phyloP scores from a whole-genome alignment of 2,888 invertebrate species.

The Elysia crispata region DNA sequence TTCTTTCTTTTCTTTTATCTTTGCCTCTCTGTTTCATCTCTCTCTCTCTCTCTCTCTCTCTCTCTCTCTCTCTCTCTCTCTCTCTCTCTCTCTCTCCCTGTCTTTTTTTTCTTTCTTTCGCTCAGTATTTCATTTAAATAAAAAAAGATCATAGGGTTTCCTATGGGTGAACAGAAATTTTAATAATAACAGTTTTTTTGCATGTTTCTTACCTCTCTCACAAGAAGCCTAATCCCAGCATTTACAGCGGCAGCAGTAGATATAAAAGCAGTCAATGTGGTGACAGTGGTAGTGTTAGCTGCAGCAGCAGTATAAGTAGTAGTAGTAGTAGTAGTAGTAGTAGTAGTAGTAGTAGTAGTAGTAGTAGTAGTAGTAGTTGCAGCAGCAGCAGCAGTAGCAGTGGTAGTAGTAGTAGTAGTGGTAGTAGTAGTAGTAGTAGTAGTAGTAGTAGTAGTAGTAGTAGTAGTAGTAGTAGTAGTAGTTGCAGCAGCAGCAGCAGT shows the following conservation, averaged over 20 bases:
- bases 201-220: no score
- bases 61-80: not conserved
- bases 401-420: slow-evolving; percentile 44
- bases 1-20: no score
- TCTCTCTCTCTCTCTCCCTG: not conserved
- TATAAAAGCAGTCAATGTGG: no score
- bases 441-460: slow-evolving; percentile 48
- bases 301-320: no score
- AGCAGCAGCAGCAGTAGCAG: slow-evolving; percentile 42
- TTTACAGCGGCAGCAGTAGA: no score
- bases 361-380: slow-evolving; percentile 35
- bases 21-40: not conserved
- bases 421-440: slow-evolving; percentile 47
- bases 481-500: slow-evolving; percentile 22
- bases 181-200: no score
- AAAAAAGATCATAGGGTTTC: no score
- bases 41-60: not conserved
- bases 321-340: no score
- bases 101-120: not conserved
- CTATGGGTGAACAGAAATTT: no score
- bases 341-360: slow-evolving; percentile 34
- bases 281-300: no score
- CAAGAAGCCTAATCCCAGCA: no score
- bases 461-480: slow-evolving; percentile 26
- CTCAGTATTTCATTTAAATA: not conserved